Base-by-base conservation (phyloP, 2,797 vertebrate species). In the Melanogrammus aeglefinus region DNA sequence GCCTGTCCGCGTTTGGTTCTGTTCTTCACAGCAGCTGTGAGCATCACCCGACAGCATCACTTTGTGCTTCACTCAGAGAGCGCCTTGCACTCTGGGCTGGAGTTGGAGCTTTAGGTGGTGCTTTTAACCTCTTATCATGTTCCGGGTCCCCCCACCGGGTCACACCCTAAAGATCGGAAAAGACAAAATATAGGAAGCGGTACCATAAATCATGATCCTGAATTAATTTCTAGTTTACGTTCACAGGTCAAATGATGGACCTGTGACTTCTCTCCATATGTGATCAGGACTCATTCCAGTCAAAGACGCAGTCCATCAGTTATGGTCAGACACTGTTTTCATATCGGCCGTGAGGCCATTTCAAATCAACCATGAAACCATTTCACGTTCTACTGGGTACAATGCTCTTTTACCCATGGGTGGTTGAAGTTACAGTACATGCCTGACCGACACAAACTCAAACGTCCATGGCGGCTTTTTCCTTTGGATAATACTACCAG, bases 51-150 rank as follows among this genome's bases (percentile, higher is more conserved):
- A 77, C 29, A 73, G 12, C 82, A 73, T 31, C 73, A 31, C 29
- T 76, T 80, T 77, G 14, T 36, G 72, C 72, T n/a, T 7, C 5
- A 16, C 85, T 82, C 76, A 44, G 91, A 81, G 88, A 82, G 92
- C 91, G 89, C 76, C 92, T 92, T 87, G 92, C 90, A 39, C 85
- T 90, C 89, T 88, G 81, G 73, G 69, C 83, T 74, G 51, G 44
- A 77, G n/a, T 66, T 41, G 78, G 73, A 82, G 44, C 21, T 76
- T 75, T 36, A 79, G 72, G 80, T 78, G 78, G 29, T 77, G 35
- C 21, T 18, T 79, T 85, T 83, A 80, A 79, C 83, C 75, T 9
- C 44, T 85, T 47, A 79, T 75, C 79, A 38, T 79, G 33, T 87
- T 86, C 76, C 82, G 81, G 72, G 63, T 74, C 77, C n/a, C 75